Conservation (phyloP, 2,797 vertebrate species). For the Oreochromis grahami region DNA sequence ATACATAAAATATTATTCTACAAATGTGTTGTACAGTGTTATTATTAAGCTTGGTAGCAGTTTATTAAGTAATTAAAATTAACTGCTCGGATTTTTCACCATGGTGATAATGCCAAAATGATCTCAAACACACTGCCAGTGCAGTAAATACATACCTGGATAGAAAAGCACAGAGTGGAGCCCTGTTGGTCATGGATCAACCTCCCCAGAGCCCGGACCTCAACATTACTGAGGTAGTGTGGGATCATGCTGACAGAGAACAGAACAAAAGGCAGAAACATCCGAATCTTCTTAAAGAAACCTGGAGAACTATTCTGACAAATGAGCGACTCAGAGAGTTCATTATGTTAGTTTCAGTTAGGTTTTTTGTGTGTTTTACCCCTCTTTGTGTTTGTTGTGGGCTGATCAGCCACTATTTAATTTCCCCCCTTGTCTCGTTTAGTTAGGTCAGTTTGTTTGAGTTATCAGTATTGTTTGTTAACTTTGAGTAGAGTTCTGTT, state of each 20-base stretch:
- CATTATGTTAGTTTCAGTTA: neutral
- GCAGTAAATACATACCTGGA: neutral
- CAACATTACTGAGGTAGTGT: neutral
- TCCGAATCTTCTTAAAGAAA: fast-evolving
- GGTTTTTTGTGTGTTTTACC: neutral
- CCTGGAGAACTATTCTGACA: neutral
- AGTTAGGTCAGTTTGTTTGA: neutral
- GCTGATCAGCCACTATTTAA: neutral
- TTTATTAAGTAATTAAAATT: neutral
- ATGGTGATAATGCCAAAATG: neutral
- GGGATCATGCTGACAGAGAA: neutral
- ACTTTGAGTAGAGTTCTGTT: neutral
- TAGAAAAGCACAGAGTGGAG: neutral
- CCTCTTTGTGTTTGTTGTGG: neutral
- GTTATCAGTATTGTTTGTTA: neutral
- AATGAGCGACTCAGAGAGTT: neutral
- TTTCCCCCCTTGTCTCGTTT: fast-evolving
- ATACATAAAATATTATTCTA: neutral
- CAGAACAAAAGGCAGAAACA: neutral
- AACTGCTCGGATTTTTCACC: neutral
- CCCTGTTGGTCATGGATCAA: neutral
- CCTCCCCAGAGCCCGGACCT: neutral
- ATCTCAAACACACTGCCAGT: neutral
- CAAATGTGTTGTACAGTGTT: neutral
- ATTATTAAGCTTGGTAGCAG: neutral